Conservation (phyloP, 1,140 invertebrate genomes). For the Drosophila tani region DNA sequence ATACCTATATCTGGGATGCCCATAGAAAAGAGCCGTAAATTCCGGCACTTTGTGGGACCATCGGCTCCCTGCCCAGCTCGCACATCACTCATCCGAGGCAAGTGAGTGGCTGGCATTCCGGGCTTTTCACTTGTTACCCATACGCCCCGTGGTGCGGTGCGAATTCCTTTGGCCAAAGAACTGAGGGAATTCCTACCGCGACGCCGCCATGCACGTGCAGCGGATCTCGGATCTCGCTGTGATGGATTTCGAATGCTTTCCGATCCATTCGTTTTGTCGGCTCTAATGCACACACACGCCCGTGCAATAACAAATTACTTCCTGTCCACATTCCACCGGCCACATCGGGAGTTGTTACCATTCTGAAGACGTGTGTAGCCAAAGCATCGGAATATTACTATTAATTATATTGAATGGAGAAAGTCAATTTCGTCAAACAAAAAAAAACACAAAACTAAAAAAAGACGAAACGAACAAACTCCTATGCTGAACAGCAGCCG, state of each 20-base stretch:
- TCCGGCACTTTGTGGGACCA: slow-evolving; percentile 16
- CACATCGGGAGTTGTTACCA: slow-evolving; percentile 51
- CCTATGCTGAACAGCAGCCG: slow-evolving; percentile 49
- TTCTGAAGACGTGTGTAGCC: slow-evolving; percentile 67
- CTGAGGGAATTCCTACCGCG: slow-evolving; percentile 20
- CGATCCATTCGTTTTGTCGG: slow-evolving; percentile 36
- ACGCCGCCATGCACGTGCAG: slow-evolving; percentile 46
- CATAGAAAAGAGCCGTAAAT: slow-evolving; percentile 37
- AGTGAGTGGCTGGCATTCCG: slow-evolving; percentile 61
- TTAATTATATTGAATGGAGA: slow-evolving; percentile 84
- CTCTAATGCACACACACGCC: slow-evolving; percentile 45
- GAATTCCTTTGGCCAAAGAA: slow-evolving; percentile 50
- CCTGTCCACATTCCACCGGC: slow-evolving; percentile 55
- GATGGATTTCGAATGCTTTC: slow-evolving; percentile 32
- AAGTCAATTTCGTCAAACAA: slow-evolving; percentile 80
- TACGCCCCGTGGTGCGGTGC: slow-evolving; percentile 76
- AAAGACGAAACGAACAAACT: slow-evolving; percentile 29
- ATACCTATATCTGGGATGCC: slow-evolving; percentile 5
- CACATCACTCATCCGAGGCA: slow-evolving; percentile 50
- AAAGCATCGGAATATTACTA: slow-evolving; percentile 75
- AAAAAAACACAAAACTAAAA: slow-evolving; percentile 9
- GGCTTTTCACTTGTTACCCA: slow-evolving; percentile 79
- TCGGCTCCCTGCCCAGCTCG: neutral
- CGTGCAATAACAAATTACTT: slow-evolving; percentile 80
- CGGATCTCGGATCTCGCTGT: slow-evolving; percentile 39